Evolutionary conservation across 2,888 invertebrate genomes (phyloP), one percentile per base, ranked within the genome.

Genomic region (Philaethria dido): DNA sequence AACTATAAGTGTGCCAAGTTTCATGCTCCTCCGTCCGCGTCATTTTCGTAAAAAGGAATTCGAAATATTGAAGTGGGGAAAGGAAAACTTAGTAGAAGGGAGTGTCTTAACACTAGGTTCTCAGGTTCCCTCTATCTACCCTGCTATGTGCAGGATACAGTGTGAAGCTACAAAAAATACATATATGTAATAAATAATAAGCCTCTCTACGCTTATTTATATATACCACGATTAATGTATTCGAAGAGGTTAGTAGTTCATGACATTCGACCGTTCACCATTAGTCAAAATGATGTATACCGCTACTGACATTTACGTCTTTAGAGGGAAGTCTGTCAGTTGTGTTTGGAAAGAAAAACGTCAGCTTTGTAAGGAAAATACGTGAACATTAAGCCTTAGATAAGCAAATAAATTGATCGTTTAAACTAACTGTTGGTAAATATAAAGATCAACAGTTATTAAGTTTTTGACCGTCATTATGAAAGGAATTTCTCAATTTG

Each of bases 211-310:
- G 8, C 2, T 3, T 39, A 22, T 55, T 13, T n/a, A 55, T 55
- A 20, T 39, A 22, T 39, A 22, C 20, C 5, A 3, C 22, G n/a
- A 16, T 11, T 14, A 9, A 22, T 42, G 2, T 16, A 11, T 42
- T 42, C 11, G 22, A n/a, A 57, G 42, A 57, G 55, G 57, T 57
- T 25, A 42, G 42, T 25, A 39, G 29, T 29, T 45, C 48, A 65
- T 65, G 65, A 48, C 42, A 39, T 33, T n/a, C 44, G 44, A 18
- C 25, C 25, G 25, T 33, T 14, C 48, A 57, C 42, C 60, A 60
- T 65, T 65, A 57, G 59, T 65, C 65, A 65, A 60, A 39, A 55
- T 64, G 57, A 64, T 55, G 64, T 64, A 57, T 64, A 9, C 29
- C 14, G n/a, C 63, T 42, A 25, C 25, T 55, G 64, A 55, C 54